Conservation (phyloP, 1,140 invertebrate species). For the Planococcus citri region DNA sequence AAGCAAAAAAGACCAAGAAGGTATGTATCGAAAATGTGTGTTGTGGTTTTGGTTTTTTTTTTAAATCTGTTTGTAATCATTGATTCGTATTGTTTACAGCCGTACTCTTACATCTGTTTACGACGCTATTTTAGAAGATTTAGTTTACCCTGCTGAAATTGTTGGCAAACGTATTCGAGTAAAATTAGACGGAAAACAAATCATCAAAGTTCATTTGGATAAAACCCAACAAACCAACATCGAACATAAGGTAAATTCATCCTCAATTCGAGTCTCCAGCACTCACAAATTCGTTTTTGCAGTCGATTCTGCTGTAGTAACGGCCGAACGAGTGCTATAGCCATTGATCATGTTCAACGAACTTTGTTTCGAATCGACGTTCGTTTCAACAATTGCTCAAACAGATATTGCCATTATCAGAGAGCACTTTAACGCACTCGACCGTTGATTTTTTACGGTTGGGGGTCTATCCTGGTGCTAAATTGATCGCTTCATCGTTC, state of each 20-base stretch:
- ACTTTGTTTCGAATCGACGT: background rate
- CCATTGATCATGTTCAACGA: background rate
- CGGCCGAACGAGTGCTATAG: slow-evolving; percentile 10
- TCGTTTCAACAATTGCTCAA: background rate
- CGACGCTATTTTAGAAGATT: slow-evolving; percentile 90
- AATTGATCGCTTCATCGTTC: slow-evolving; percentile 2
- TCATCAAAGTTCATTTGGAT: slow-evolving; percentile 98
- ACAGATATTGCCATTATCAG: background rate
- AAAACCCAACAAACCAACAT: slow-evolving; percentile 98
- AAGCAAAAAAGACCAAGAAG: slow-evolving; percentile 96
- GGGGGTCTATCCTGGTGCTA: slow-evolving; percentile 16
- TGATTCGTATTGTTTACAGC: slow-evolving; percentile 38
- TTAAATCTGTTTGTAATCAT: slow-evolving; percentile 1
- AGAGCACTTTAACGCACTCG: background rate
- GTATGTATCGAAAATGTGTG: slow-evolving; percentile 32
- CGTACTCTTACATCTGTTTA: slow-evolving; percentile 96
- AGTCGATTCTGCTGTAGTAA: slow-evolving; percentile 1
- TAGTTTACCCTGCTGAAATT: slow-evolving; percentile 98
- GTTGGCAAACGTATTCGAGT: slow-evolving; percentile 95
- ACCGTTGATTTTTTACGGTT: background rate
- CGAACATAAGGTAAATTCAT: slow-evolving; percentile 82
- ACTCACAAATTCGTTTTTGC: slow-evolving; percentile 22
- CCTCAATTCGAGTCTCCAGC: slow-evolving; percentile 1
- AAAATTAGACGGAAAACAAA: slow-evolving; percentile 85
- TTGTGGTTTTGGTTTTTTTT: background rate